Evolutionary conservation across 2,113 vertebrate species (phyloP), one percentile per base, ranked within the genome.

Genomic region (Mastomys coucha): DNA sequence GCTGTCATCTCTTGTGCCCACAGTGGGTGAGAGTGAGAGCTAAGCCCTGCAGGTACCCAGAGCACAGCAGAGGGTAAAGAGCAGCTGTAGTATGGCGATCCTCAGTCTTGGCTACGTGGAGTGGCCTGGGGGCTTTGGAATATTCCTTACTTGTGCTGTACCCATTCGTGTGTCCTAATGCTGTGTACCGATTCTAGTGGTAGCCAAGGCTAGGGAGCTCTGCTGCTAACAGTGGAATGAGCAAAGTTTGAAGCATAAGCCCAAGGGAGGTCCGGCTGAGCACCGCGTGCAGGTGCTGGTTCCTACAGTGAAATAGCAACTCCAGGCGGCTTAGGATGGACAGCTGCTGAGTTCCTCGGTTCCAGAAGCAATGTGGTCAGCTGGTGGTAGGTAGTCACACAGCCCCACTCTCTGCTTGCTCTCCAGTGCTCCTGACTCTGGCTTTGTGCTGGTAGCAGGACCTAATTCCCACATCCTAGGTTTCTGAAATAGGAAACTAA

Each of bases 1-100:
- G 95, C 94, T 93, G 91, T 95, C 96, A 86, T 88, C 70, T 72
- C 7, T 73, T 86, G 45, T 58, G 2, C 65, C 88, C 93, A 73
- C 88, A 39, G 10, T 60, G 91, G 90, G 72, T 94, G 60, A 67
- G 85, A 81, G 70, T 69, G 65, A 5, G 70, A 89, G 39, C 86
- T 77, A 60, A 91, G 77, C 77, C 82, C 91, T 72, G 28, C 91
- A 17, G 81, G 56, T 31, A 33, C 26, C n/a, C 49, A 94, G 75
- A 89, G 76, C 22, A 26, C 96, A 88, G 76, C 31, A 10, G 88
- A 92, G 88, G 77, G 77, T 76, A 67, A 89, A n/a, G 56, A 63
- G 56, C 72, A 63, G 19, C 76, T 84, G 0, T 17, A 7, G 33
- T 70, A 7, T 0, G 76, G 65, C 76, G 39, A n/a, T 73, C 85